Evolutionary conservation across 2,888 invertebrate genomes (phyloP).

Genomic region (Spilarctia lutea): DNA sequence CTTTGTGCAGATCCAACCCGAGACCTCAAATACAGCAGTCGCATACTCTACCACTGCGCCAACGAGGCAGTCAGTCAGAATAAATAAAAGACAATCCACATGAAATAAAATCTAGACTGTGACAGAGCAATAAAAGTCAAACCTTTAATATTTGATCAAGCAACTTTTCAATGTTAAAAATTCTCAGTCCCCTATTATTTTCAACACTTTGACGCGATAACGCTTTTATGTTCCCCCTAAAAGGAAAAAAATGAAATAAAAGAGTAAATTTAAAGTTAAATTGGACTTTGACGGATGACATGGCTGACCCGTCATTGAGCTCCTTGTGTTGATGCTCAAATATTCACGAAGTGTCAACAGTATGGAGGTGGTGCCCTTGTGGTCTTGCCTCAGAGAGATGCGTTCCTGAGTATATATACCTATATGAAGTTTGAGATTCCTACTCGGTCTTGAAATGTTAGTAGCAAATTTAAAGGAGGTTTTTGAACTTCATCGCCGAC

Average conservation of each 20-base stretch:
- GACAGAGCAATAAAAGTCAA: conserved; percentile 59
- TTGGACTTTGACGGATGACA: conserved; percentile 83
- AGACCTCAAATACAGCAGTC: too few species aligned
- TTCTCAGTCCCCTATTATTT: conserved; percentile 71
- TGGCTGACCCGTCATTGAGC: conserved; percentile 69
- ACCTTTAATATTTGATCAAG: conserved; percentile 72
- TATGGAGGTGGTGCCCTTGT: conserved; percentile 60
- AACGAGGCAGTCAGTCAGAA: too few species aligned
- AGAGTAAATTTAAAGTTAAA: conserved; percentile 82
- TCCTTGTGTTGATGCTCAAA: conserved; percentile 76
- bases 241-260: conserved; percentile 75
- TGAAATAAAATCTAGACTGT: conserved; percentile 31
- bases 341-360: conserved; percentile 75
- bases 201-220: conserved; percentile 77
- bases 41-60: too few species aligned
- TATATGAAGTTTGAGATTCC: neutral
- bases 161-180: conserved; percentile 81
- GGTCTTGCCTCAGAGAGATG: conserved; percentile 28
- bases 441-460: neutral
- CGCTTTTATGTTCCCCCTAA: conserved; percentile 77
- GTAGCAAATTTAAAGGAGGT: neutral
- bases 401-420: neutral
- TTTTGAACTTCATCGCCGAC: neutral
- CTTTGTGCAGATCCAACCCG: too few species aligned
- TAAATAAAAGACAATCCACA: conserved; percentile 7